Base-by-base conservation (phyloP, 2,113 vertebrate genomes). In the Eulemur macaco region DNA sequence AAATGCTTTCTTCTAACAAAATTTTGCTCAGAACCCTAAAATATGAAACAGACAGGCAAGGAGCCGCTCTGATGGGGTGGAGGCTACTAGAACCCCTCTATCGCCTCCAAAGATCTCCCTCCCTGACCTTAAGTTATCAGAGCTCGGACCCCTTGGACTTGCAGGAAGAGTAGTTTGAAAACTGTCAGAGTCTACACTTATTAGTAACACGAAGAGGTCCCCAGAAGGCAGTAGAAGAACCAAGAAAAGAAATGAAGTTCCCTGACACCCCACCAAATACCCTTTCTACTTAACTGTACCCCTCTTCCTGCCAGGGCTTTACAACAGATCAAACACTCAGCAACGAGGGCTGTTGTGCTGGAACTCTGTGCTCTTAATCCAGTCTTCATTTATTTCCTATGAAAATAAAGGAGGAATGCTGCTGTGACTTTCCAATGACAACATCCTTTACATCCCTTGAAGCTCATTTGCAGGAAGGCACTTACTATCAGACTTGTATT, bases 391-490 rank as follows among this genome's bases (percentile, higher is more conserved):
- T 25, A 95, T 68, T 94, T 96, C 95, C 58, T n/a, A 84, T 47
- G 58, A 96, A 97, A 82, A 64, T 85, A 64, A 81, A 66, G 78
- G 71, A 97, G 95, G 86, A 89, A 95, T 29, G 84, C 60, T 3
- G 0, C 73, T 21, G 34, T 71, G 88, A 86, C 76, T 66, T 66
- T 80, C 92, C 84, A 63, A 21, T 14, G 83, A 81, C 74, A 87
- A 68, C 85, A 89, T 34, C 94, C 69, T 85, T 45, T 39, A 0
- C 23, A 2, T 18, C 3, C 10, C n/a, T 76, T 1, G 1, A 6
- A 31, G 56, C 56, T 73, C 87, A 42, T 8, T 1, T 80, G 68
- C 81, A 83, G 74, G 84, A 88, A 86, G 89, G 50, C 69, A 80
- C 88, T 68, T 11, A 42, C 27, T 13, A 58, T 39, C 52, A 71